Percentiles rank a stretch among this genome's conserved stretches.
Evolutionary conservation across 2,888 invertebrate species (phyloP).

Genomic region (Trachelus iudaicus): DNA sequence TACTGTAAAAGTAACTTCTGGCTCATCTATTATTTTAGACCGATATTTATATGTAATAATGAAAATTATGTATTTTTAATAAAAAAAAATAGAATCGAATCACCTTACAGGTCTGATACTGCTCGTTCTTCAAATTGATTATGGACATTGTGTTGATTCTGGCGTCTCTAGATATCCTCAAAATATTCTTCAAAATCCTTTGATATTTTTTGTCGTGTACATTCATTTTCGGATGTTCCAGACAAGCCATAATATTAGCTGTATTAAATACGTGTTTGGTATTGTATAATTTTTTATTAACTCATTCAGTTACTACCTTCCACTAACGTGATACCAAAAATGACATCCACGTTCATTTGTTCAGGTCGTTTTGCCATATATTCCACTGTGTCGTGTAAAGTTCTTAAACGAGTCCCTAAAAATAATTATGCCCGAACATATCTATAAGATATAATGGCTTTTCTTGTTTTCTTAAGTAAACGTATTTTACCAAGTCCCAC

Average conservation of each 20-base stretch:
- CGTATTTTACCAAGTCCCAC: background rate
- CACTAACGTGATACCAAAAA: constrained; percentile 58
- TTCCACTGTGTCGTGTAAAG: constrained; percentile 45
- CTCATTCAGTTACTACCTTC: constrained; percentile 49
- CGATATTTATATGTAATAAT: background rate
- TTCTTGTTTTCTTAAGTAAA: background rate
- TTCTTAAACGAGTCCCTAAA: background rate
- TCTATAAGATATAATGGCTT: background rate
- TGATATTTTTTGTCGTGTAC: constrained; percentile 24
- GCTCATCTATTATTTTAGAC: background rate
- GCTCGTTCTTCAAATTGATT: background rate
- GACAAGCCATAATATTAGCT: constrained; percentile 36
- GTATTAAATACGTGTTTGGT: background rate
- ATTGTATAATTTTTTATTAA: too few species aligned
- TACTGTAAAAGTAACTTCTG: constrained; percentile 18
- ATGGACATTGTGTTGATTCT: constrained; percentile 20
- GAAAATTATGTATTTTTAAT: background rate
- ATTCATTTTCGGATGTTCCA: constrained; percentile 30
- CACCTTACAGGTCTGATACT: background rate
- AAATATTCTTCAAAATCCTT: constrained; percentile 21
- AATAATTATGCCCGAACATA: background rate
- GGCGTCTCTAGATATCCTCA: constrained; percentile 23
- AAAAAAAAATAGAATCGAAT: background rate
- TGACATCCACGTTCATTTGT: constrained; percentile 60
- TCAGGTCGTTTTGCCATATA: constrained; percentile 52